Base-by-base conservation (phyloP, 2,888 invertebrate species). In the Rhamphomyia laevipes region DNA sequence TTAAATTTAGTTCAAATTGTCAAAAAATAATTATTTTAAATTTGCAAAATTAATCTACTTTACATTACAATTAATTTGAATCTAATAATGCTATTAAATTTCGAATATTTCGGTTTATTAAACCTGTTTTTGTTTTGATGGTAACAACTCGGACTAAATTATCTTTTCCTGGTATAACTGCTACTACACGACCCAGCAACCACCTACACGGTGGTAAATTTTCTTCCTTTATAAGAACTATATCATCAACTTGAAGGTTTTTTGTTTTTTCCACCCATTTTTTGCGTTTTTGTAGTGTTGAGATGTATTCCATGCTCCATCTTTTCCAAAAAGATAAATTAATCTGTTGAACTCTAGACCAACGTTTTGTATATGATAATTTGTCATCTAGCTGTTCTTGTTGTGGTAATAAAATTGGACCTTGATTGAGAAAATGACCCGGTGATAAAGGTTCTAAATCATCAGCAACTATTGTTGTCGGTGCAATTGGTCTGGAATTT, bases 171-270 rank as follows among this genome's bases (percentile, higher is more conserved):
- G 21, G 21, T 21, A 4, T 21, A 21, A 21, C 3, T 4, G 21
- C 21, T 21, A 21, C 21, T 3, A 21, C 21, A 4, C 21, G 21
- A 4, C 21, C 21, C 21, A 21, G 3, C 21, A 21, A 21, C 21
- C 21, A 21, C 5, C 21, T 21, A 5, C 21, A 21, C 5, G 21
- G 56, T 9, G 55, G 56, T 2, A 47, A 31, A 43, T 51, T 52
- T 11, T 56, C 54, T 16, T 60, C 56, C 16, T 53, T 57, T 12
- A 61, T 18, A 10, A 62, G 44, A 6, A 61, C 62, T 10, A 63
- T 16, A 17, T 51, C 46, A 16, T 54, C 54, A 15, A 52, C 43
- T 16, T 48, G 30, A n/a, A 56, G 15, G 13, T 50, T 43, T 7
- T 46, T 38, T 9, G 31, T 21, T 4, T 44, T n/a, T 11, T 38